Conservation (phyloP, 2,113 vertebrate species). For the Fulmarus glacialis region DNA sequence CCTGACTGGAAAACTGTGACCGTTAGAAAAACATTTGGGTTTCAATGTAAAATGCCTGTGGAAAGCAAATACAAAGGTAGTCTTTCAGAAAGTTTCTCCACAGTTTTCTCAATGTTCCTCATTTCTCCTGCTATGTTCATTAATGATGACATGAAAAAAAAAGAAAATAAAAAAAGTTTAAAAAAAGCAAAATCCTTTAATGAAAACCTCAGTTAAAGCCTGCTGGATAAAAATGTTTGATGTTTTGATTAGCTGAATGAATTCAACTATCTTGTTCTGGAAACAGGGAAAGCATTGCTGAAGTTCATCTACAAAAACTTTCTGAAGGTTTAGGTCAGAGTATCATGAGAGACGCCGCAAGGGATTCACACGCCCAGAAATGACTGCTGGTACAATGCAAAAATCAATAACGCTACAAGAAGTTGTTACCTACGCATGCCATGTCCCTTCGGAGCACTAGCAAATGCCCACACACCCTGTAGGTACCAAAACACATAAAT, state of each 20-base stretch:
- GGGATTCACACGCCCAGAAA: not conserved
- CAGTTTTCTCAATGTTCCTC: not conserved
- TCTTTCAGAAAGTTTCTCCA: not conserved
- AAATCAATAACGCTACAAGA: not conserved
- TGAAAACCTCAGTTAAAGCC: not conserved
- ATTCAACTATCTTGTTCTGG: not conserved
- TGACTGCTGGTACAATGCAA: not conserved
- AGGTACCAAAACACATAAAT: not conserved
- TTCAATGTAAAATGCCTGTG: not conserved
- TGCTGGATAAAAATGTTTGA: not conserved
- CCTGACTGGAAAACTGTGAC: not conserved
- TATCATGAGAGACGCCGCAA: not conserved
- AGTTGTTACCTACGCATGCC: not conserved
- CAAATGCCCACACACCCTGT: accelerated
- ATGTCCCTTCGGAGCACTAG: not conserved
- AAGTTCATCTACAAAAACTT: not conserved
- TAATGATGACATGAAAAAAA: not conserved
- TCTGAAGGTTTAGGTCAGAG: not conserved
- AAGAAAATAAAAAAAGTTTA: too few species aligned
- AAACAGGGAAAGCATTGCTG: not conserved
- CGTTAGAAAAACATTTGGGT: not conserved
- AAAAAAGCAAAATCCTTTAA: not conserved
- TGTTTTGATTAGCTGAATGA: not conserved
- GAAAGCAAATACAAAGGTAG: not conserved
- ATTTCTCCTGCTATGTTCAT: not conserved